Evolutionary conservation across 1,140 invertebrate species (phyloP).

Genomic region (Drosophila ananassae): DNA sequence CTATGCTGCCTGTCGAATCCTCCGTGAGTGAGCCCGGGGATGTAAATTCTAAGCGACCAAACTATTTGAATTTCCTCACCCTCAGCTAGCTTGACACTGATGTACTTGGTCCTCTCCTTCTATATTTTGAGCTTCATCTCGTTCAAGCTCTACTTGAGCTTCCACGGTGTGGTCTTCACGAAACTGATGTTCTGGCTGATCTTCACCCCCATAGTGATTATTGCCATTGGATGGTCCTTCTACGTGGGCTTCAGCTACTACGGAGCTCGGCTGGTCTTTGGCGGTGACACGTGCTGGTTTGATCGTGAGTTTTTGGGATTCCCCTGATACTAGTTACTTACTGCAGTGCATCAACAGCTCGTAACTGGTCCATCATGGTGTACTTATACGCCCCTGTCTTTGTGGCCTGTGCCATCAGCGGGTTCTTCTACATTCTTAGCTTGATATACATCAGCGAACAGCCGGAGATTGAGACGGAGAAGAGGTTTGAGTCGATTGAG

Average conservation of each 20-base stretch:
- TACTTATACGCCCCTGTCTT: constrained; percentile 74
- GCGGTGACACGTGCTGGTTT: constrained; percentile 77
- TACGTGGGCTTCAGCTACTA: constrained; percentile 65
- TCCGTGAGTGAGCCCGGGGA: constrained; percentile 53
- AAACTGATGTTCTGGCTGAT: constrained; percentile 81
- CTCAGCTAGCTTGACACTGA: constrained; percentile 60
- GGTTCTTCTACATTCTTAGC: constrained; percentile 74
- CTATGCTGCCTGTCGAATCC: constrained; percentile 53
- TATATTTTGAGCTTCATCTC: constrained; percentile 76
- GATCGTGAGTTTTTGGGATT: constrained; percentile 65
- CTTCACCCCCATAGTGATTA: constrained; percentile 62
- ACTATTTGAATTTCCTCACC: neutral
- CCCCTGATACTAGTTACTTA: neutral
- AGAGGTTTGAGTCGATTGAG: constrained; percentile 63
- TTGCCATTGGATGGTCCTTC: constrained; percentile 70
- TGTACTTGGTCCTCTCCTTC: constrained; percentile 72
- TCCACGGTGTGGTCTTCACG: constrained; percentile 72
- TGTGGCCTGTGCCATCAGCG: constrained; percentile 60
- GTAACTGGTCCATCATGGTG: constrained; percentile 74
- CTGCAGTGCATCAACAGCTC: constrained; percentile 30
- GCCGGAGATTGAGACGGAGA: constrained; percentile 46
- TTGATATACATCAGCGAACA: constrained; percentile 67
- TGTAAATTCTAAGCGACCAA: no score
- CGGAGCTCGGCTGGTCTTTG: constrained; percentile 55
- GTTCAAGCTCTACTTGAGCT: constrained; percentile 76